A percentile compares a stretch with the other conserved stretches of the same genome.
phyloP scores from a whole-genome alignment of 1,140 invertebrate genomes.

The Drosophila varians region DNA sequence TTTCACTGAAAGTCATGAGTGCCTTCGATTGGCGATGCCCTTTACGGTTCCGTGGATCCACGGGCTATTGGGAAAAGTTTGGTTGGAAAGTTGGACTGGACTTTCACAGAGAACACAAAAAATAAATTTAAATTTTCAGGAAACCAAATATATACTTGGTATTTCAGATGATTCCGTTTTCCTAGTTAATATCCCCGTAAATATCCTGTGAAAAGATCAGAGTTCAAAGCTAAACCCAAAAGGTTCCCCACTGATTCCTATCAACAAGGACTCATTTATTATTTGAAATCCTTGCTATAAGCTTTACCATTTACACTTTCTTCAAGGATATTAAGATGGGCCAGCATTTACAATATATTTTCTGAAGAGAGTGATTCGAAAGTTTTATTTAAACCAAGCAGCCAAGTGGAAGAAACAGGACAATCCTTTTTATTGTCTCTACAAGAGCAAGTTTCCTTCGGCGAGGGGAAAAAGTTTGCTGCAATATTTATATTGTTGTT shows the following conservation, averaged over 20 bases:
- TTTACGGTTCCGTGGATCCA: not conserved
- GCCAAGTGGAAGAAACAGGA: conserved; percentile 14
- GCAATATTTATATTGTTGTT: conserved; percentile 51
- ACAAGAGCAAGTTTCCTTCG: conserved; percentile 36
- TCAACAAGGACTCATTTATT: not conserved
- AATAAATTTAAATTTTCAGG: not conserved
- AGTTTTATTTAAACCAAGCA: conserved; percentile 20
- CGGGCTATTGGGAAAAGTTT: not conserved
- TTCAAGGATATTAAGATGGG: not conserved
- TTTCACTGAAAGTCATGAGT: conserved; percentile 51
- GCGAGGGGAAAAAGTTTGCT: conserved; percentile 17
- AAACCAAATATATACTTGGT: no score
- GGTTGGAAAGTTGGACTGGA: not conserved
- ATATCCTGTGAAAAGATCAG: no score
- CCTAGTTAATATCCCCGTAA: no score
- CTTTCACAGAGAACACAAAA: not conserved
- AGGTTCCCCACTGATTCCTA: not conserved
- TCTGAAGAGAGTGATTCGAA: conserved; percentile 6
- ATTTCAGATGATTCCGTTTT: no score
- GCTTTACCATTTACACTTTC: no score
- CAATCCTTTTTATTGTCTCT: conserved; percentile 43
- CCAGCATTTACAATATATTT: not conserved
- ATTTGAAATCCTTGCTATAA: no score
- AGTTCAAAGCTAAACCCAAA: not conserved
- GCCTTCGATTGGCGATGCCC: conserved; percentile 36